Percentiles rank a stretch among this genome's conserved stretches.
Evolutionary conservation across 2,113 vertebrate genomes (phyloP).

Genomic region (Phyllopteryx taeniolatus): DNA sequence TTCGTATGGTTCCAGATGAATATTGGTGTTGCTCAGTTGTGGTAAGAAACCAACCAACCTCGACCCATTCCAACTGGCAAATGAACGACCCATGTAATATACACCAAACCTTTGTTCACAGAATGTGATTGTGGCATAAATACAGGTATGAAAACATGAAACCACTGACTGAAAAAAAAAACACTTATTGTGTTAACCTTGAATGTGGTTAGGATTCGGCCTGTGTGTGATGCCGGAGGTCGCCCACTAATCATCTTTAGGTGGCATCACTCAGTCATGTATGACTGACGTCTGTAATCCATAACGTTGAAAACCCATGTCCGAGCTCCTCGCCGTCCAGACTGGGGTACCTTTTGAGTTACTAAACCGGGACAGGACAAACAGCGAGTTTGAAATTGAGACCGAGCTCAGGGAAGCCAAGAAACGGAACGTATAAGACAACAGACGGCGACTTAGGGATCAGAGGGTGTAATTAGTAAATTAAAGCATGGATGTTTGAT

Average conservation of each 20-base stretch:
- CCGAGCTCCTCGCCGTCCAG: neutral
- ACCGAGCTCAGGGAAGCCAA: conserved; percentile 10
- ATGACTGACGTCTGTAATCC: conserved; percentile 49
- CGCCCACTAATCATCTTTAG: conserved; percentile 51
- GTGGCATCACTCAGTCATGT: conserved; percentile 53
- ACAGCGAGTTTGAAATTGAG: conserved; percentile 17
- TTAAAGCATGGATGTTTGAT: conserved; percentile 21
- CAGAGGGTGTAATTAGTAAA: conserved; percentile 47
- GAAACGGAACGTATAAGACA: conserved; percentile 22
- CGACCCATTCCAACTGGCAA: neutral
- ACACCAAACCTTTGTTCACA: neutral
- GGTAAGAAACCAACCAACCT: neutral
- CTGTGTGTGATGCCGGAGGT: neutral
- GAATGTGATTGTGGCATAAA: neutral
- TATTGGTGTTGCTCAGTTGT: neutral
- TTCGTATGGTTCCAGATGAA: neutral
- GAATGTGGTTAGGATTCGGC: neutral
- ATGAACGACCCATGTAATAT: neutral
- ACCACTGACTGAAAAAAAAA: neutral
- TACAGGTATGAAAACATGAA: neutral
- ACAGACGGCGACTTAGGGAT: conserved; percentile 34
- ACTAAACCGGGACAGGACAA: conserved; percentile 21
- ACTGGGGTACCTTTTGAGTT: conserved; percentile 1
- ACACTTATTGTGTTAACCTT: neutral
- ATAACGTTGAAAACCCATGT: conserved; percentile 29